phyloP scores from a whole-genome alignment of 2,888 invertebrate genomes.

The Idaea dimidiata region DNA sequence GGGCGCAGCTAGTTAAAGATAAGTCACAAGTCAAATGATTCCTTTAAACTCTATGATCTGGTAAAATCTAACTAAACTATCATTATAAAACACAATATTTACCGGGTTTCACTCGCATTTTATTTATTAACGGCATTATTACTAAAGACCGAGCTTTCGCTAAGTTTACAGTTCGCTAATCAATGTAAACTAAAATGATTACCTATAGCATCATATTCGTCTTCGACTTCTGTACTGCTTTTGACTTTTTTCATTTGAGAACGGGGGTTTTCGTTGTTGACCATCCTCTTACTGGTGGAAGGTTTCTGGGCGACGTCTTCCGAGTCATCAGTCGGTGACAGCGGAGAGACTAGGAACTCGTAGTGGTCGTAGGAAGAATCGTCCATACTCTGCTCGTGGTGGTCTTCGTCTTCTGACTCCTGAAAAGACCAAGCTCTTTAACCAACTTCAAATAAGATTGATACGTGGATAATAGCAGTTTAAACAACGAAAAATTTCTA shows the following conservation, averaged over 20 bases:
- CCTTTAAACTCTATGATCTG: too few relatives aligned
- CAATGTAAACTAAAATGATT: slow-evolving; percentile 15
- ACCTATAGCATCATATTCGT: slow-evolving; percentile 74
- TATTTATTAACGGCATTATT: too few relatives aligned
- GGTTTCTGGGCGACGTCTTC: slow-evolving; percentile 9
- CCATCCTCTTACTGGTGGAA: slow-evolving; percentile 14
- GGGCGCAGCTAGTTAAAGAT: too few relatives aligned
- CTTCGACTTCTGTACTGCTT: slow-evolving; percentile 51
- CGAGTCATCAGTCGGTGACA: not conserved
- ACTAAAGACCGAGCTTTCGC: too few relatives aligned
- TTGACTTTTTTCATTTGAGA: slow-evolving; percentile 17
- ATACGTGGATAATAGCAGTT: too few relatives aligned
- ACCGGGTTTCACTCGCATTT: too few relatives aligned
- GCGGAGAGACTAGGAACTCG: not conserved
- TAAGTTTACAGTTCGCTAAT: too few relatives aligned
- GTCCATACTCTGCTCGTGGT: not conserved
- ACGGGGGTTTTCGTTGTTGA: not conserved
- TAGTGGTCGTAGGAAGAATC: not conserved
- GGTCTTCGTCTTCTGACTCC: not conserved
- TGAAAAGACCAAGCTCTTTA: not conserved
- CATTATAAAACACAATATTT: too few relatives aligned
- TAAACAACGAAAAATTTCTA: too few relatives aligned
- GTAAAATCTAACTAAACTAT: too few relatives aligned
- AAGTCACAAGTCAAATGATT: too few relatives aligned
- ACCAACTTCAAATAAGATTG: too few relatives aligned